Conservation (phyloP, 1,140 invertebrate species). For the Lordiphosa clarofinis region DNA sequence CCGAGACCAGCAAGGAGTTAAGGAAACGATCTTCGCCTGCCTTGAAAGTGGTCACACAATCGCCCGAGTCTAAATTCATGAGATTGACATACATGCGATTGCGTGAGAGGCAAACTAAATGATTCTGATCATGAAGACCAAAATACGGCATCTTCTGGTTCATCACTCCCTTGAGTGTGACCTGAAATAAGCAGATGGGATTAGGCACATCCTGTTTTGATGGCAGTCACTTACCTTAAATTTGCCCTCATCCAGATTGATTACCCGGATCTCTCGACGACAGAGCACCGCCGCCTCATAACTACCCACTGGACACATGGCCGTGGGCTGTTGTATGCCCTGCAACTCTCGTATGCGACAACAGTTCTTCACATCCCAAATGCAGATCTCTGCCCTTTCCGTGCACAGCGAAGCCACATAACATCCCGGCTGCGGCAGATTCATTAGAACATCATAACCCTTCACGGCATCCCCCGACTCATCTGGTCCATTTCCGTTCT, state of each 20-base stretch:
- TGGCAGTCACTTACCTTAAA: constrained; percentile 59
- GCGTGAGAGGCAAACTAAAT: constrained; percentile 89
- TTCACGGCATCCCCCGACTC: neutral
- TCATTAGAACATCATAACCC: constrained; percentile 71
- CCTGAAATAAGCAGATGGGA: constrained; percentile 28
- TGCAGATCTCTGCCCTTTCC: constrained; percentile 87
- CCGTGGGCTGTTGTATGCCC: constrained; percentile 86
- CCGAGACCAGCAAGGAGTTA: constrained; percentile 91
- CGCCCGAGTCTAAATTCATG: constrained; percentile 89
- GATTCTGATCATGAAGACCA: constrained; percentile 88
- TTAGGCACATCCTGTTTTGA: neutral
- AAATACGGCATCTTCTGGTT: constrained; percentile 95
- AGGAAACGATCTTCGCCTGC: constrained; percentile 93
- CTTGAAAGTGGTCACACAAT: constrained; percentile 93
- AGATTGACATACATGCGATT: constrained; percentile 95
- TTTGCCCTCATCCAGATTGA: constrained; percentile 87
- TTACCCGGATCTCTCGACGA: constrained; percentile 88
- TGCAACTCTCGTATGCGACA: constrained; percentile 84
- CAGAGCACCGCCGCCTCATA: constrained; percentile 89
- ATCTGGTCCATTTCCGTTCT: constrained; percentile 23
- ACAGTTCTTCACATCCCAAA: constrained; percentile 87
- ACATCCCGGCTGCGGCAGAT: constrained; percentile 80
- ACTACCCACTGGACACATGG: constrained; percentile 86
- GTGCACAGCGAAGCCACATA: constrained; percentile 88
- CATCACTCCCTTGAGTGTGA: constrained; percentile 90